Evolutionary conservation across 1,140 invertebrate species (phyloP), one percentile per base, ranked within the genome.

Genomic region (Macrocentrus cingulum): DNA sequence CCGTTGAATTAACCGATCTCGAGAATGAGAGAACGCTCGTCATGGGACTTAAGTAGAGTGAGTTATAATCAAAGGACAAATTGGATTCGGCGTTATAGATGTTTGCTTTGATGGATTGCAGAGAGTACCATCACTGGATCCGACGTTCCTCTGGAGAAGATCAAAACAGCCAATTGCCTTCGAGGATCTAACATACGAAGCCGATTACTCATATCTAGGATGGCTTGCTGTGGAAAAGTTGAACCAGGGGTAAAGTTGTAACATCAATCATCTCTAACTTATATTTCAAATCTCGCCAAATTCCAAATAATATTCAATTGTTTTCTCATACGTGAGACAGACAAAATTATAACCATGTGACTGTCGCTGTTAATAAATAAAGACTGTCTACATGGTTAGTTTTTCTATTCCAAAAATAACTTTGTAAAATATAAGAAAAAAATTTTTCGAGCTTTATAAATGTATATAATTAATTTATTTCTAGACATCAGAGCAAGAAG

Each of bases 181-280:
- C 16, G 16, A 18, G 20, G 8, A 46, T 20, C 44, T 13, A 46
- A 46, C 2, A 9, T 23, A 9, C 19, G 19, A 11, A 42, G 36
- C 16, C 48, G 29, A 19, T 15, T 61, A 5, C 20, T 51, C 15
- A 50, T 32, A 23, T 41, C 49, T 4, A 63, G 48, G 11, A 74
- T 74, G 71, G 66, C 64, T 23, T 74, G 71, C 32, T 74, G 71
- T 45, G 68, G 69, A 18, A 72, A 70, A 58, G 68, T 72, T 42
- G 66, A 67, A 34, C 71, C 69, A 7, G 56, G 45, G 62, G 71
- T 74, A 66, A 72, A 50, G 50, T n/a, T n/a, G n/a, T n/a, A n/a
- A n/a, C 37, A 49, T 56, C 39, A 13, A n/a, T 34, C 56, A 37
- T 46, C 41, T 34, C 19, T 46, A 41, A 16, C 11, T 34, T 41